These are phyloP conservation scores for Hoplostethus atlanticus DNA, from an alignment of 2,797 vertebrate genomes.

Conservation along the genomic window DNA sequence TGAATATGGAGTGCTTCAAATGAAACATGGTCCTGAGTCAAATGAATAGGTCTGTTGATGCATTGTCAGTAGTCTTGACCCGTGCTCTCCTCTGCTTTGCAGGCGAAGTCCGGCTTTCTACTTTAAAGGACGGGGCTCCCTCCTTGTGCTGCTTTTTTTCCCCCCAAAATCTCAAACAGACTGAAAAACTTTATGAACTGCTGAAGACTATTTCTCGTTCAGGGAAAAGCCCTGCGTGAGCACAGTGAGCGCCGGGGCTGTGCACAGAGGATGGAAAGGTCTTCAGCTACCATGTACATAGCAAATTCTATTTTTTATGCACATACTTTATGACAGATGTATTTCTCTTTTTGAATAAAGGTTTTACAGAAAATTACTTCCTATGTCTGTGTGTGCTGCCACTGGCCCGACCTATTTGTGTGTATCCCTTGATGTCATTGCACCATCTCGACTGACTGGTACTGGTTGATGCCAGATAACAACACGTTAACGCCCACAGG, in stretches of 20 bases:
- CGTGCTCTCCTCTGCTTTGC: background rate
- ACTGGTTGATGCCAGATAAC: slow-evolving; percentile 18
- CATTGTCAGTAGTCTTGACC: too few species aligned
- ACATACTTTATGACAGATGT: slow-evolving; percentile 41
- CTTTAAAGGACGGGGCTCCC: background rate
- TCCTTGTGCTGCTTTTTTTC: slow-evolving; percentile 12
- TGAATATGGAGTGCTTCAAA: background rate
- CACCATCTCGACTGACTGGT: background rate
- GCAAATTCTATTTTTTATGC: slow-evolving; percentile 41
- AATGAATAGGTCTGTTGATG: background rate
- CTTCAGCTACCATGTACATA: slow-evolving; percentile 57
- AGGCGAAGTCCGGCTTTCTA: slow-evolving; percentile 34
- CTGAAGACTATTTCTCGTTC: slow-evolving; percentile 62
- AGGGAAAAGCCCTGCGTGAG: slow-evolving; percentile 58
- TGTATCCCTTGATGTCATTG: background rate
- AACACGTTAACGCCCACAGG: background rate
- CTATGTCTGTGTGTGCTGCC: background rate
- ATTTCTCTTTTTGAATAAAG: slow-evolving; percentile 74
- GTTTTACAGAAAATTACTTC: slow-evolving; percentile 29
- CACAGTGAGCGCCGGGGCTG: slow-evolving; percentile 15
- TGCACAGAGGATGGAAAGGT: slow-evolving; percentile 56
- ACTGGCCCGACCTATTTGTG: too few species aligned
- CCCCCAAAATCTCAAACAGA: slow-evolving; percentile 13
- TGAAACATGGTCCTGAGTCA: background rate
- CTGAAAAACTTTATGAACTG: slow-evolving; percentile 37